These are phyloP conservation scores for Lottia gigantea DNA, from an alignment of 2,888 invertebrate genomes.

Conservation along the genomic window DNA sequence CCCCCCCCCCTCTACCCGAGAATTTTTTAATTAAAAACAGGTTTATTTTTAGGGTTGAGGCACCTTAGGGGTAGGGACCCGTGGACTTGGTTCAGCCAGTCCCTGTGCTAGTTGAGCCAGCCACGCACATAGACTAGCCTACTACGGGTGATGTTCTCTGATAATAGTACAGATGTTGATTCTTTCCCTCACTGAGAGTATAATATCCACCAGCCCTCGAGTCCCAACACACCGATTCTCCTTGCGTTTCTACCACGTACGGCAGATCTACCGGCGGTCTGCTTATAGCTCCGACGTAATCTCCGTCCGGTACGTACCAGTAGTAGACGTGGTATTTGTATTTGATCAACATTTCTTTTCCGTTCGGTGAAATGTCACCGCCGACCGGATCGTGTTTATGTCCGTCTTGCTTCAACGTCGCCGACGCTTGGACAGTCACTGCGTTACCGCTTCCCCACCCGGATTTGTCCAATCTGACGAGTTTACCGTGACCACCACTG, in stretches of 20 bases:
- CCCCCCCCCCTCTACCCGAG: no score
- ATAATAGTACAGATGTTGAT: constrained; percentile 15
- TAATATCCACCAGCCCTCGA: constrained; percentile 15
- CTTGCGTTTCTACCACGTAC: background rate
- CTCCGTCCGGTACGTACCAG: constrained; percentile 5
- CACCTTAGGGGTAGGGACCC: no score
- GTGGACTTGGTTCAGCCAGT: no score
- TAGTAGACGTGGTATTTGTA: constrained; percentile 3
- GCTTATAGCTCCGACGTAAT: background rate
- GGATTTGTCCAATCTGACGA: background rate
- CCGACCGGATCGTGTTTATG: background rate
- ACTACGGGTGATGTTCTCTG: no score
- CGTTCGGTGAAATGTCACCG: constrained; percentile 12
- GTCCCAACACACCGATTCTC: constrained; percentile 19
- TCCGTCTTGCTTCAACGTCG: background rate
- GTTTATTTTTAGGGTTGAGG: no score
- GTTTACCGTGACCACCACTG: background rate
- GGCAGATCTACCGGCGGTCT: background rate
- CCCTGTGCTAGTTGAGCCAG: no score
- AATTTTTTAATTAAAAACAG: no score
- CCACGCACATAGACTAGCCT: no score
- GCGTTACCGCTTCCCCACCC: background rate
- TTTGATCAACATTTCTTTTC: constrained; percentile 17
- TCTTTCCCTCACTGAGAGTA: constrained; percentile 16
- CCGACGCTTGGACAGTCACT: background rate